Conservation (phyloP, 2,797 vertebrate species). For the Anniella stebbinsi region DNA sequence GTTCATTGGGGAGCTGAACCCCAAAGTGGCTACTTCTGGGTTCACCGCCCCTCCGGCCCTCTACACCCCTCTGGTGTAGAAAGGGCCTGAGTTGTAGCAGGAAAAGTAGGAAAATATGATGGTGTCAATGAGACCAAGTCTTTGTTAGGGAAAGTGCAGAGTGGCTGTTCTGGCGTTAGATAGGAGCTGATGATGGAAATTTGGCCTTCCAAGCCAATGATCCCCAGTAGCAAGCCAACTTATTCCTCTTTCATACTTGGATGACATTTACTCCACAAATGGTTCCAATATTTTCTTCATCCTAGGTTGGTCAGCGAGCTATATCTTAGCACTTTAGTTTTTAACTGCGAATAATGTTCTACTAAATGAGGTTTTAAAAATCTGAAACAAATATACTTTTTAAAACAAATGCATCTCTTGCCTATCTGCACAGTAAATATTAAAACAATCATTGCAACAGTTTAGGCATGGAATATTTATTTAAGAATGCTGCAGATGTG, state of each 20-base stretch:
- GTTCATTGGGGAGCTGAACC: no score
- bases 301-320: fast-evolving
- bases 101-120: background rate
- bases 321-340: fast-evolving
- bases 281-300: fast-evolving
- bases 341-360: background rate
- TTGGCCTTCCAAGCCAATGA: background rate
- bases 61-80: no score
- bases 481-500: constrained; percentile 59
- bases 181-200: background rate
- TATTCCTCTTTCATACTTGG: background rate
- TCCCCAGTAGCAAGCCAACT: background rate
- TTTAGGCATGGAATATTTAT: constrained; percentile 59
- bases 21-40: no score
- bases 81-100: no score
- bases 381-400: constrained; percentile 21
- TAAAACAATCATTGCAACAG: constrained; percentile 49
- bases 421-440: constrained; percentile 59
- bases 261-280: background rate
- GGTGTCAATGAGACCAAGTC: background rate
- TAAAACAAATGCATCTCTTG: constrained; percentile 24
- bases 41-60: no score
- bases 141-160: background rate
- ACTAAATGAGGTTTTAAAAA: constrained; percentile 15
- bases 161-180: background rate